A percentile compares a stretch with the other conserved stretches of the same genome.
Conservation (phyloP, 2,888 invertebrate species). For the Scrobipalpa atriplicella region DNA sequence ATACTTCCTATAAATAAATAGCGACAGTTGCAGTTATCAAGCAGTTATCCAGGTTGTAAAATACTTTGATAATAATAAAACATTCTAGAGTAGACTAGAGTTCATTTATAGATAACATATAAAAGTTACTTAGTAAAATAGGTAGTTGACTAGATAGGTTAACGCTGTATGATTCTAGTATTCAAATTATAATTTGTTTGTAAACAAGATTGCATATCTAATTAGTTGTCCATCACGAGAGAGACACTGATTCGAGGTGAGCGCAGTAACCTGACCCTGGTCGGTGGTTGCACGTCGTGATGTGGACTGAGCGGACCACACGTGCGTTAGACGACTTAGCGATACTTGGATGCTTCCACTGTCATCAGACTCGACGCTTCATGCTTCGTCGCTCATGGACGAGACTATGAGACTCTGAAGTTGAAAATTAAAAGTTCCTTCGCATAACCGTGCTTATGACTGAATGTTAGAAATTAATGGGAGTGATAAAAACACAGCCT, state of each 20-base stretch:
- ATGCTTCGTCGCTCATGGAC: neutral
- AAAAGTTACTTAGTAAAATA: too few species aligned
- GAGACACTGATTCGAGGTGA: slow-evolving; percentile 22
- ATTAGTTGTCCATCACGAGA: neutral
- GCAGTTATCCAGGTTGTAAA: too few species aligned
- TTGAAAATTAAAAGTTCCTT: too few species aligned
- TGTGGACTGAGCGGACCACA: slow-evolving; percentile 26
- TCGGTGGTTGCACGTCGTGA: slow-evolving; percentile 12
- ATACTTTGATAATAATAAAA: too few species aligned
- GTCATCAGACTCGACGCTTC: neutral
- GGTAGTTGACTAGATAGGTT: too few species aligned
- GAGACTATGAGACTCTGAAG: neutral
- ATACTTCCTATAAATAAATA: too few species aligned
- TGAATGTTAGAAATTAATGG: too few species aligned
- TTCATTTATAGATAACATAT: too few species aligned
- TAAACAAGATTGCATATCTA: slow-evolving; percentile 1
- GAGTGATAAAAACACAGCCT: too few species aligned
- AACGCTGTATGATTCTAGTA: neutral
- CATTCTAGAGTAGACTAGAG: too few species aligned
- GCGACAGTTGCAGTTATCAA: too few species aligned
- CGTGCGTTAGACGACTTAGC: slow-evolving; percentile 18
- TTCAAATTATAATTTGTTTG: neutral
- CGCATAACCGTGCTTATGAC: too few species aligned
- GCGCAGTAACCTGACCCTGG: slow-evolving; percentile 23
- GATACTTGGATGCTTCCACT: slow-evolving; percentile 7